Base-by-base conservation (phyloP, 2,888 invertebrate species). In the Lacanobia oleracea region DNA sequence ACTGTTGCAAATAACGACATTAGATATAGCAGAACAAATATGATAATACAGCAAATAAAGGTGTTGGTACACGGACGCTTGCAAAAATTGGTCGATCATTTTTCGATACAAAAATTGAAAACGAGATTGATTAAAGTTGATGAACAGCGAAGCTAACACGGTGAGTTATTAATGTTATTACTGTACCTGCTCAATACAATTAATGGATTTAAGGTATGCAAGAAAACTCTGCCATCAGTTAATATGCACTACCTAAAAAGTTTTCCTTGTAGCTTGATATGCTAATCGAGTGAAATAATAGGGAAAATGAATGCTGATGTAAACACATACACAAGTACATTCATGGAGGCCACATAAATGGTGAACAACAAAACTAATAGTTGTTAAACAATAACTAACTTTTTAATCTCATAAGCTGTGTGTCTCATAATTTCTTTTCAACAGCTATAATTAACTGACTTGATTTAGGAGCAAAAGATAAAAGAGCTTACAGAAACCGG, bases 11-110 rank as follows among this genome's bases (percentile, higher is more conserved):
- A 62, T 79, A 75, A 43, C 40, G 40, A 57, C 21, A 53, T 69
- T 79, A 69, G 56, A 12, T 37, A 63, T 37, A 77, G 74, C 63
- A 67, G 67, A 68, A 64, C 51, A 53, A 74, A 77, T 61, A 33
- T 40, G 18, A 64, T 74, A 12, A 68, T 68, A 21, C 18, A 65
- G 54, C 54, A 27, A 40, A 2, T 63, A 73, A 78, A 69, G 51
- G 40, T 60, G 18, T 64, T 23, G 1, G 5, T 56, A 50, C 21
- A 64, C n/a, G 21, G 5, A 21, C 21, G 48, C 10, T 63, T 40
- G 53, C 27, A 59, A 18, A 71, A 71, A 71, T 77, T 71, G 14
- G 16, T 23, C 63, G 48, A 40, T 76, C 51, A 69, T 69, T 27
- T 57, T 51, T 69, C 37, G 70, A 77, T 59, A 63, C 40, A 48